These are phyloP conservation scores for Enhydra lutris DNA, from an alignment of 2,113 vertebrate genomes.

Conservation along the genomic window DNA sequence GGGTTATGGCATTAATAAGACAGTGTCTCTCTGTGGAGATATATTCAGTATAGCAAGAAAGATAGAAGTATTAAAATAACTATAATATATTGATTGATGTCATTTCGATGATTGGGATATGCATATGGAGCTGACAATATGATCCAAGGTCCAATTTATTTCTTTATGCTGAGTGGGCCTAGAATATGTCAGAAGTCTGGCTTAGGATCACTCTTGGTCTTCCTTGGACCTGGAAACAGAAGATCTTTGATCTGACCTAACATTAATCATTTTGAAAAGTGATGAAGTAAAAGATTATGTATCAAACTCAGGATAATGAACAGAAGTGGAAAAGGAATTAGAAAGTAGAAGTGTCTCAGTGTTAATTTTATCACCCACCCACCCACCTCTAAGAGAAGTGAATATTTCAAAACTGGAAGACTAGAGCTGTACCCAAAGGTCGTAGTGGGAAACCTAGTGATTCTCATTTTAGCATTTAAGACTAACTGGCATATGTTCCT, in stretches of 20 bases:
- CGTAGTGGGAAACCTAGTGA: conserved; percentile 44
- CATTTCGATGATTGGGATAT: not conserved
- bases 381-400: not conserved
- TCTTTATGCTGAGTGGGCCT: not conserved
- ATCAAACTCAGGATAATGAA: not conserved
- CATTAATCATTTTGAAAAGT: conserved; percentile 27
- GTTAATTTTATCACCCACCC: conserved; percentile 41
- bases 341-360: conserved; percentile 1
- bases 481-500: conserved; percentile 72
- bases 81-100: not conserved
- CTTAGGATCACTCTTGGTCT: not conserved
- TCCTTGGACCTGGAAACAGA: not conserved
- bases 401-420: conserved; percentile 51
- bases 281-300: not conserved
- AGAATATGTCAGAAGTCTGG: not conserved
- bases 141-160: not conserved
- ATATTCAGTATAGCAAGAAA: not conserved
- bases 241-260: not conserved
- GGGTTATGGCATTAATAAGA: not conserved
- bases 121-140: not conserved
- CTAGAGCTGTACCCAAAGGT: conserved; percentile 43
- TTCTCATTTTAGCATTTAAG: conserved; percentile 69
- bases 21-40: not conserved
- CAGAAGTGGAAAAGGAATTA: conserved; percentile 19
- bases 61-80: not conserved